phyloP scores from a whole-genome alignment of 1,140 invertebrate genomes.

The Solen grandis region DNA sequence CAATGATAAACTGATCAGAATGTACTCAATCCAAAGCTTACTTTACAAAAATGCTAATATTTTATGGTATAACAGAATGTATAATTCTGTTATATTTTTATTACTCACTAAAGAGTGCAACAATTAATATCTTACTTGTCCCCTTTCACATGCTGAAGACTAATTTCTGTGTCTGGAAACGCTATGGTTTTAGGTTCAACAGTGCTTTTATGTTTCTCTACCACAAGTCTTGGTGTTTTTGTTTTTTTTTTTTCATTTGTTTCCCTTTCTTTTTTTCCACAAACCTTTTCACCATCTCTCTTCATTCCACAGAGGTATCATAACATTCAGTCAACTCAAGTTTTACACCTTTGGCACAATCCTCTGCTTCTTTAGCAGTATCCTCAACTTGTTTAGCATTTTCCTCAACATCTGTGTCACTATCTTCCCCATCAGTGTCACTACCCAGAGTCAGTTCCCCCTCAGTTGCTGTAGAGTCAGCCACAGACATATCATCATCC shows the following conservation, averaged over 20 bases:
- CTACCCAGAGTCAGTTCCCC: conserved; percentile 62
- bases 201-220: conserved; percentile 38
- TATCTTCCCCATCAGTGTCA: conserved; percentile 56
- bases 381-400: conserved; percentile 77
- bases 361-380: conserved; percentile 57
- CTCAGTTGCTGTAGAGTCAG: conserved; percentile 64
- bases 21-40: too few relatives aligned
- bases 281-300: conserved; percentile 23
- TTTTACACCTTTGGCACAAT: conserved; percentile 26
- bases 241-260: neutral
- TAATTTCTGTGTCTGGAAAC: conserved; percentile 84
- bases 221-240: conserved; percentile 20
- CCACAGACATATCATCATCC: conserved; percentile 72
- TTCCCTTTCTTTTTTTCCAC: conserved; percentile 9
- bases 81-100: too few relatives aligned
- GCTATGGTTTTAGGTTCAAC: conserved; percentile 57
- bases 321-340: neutral
- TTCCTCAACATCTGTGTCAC: conserved; percentile 69
- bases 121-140: conserved; percentile 82
- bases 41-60: too few relatives aligned
- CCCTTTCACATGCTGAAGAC: conserved; percentile 79
- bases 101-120: too few relatives aligned
- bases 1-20: too few relatives aligned
- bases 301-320: conserved; percentile 40
- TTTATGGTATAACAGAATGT: too few relatives aligned